A percentile compares a stretch with the other conserved stretches of the same genome.
These are phyloP conservation scores for Manacus vitellinus DNA, from an alignment of 2,113 vertebrate genomes.

Conservation along the genomic window DNA sequence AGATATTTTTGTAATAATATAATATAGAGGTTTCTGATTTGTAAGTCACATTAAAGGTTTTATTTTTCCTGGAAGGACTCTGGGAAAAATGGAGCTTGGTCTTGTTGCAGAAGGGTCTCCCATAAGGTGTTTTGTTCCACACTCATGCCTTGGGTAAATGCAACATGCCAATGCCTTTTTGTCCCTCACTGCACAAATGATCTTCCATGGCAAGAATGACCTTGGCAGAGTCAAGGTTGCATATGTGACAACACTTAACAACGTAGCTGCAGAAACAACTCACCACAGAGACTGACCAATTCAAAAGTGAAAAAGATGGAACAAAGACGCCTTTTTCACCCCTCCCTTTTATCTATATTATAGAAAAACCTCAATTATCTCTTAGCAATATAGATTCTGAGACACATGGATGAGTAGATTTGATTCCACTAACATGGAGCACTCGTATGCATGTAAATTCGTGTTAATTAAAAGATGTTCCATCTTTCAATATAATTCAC, in stretches of 20 bases:
- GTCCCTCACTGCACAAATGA: background rate
- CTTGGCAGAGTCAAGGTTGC: accelerated
- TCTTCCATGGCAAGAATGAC: background rate
- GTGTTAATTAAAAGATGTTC: background rate
- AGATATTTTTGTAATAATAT: background rate
- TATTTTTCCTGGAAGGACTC: background rate
- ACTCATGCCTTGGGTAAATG: background rate
- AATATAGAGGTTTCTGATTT: background rate
- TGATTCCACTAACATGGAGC: background rate
- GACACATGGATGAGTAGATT: background rate
- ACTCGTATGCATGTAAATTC: conserved; percentile 28
- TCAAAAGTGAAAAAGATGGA: background rate
- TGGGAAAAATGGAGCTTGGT: background rate
- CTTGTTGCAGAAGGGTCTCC: background rate
- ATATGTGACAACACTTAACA: accelerated
- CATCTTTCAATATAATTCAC: background rate
- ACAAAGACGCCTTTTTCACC: background rate
- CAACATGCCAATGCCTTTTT: background rate
- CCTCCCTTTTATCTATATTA: background rate
- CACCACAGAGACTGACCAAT: background rate
- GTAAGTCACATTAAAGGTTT: background rate
- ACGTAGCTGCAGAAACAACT: background rate
- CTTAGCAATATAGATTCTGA: background rate
- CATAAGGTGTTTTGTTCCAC: background rate
- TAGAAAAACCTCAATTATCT: background rate